phyloP scores from a whole-genome alignment of 2,888 invertebrate species.

The Lithophane semibrunnea region DNA sequence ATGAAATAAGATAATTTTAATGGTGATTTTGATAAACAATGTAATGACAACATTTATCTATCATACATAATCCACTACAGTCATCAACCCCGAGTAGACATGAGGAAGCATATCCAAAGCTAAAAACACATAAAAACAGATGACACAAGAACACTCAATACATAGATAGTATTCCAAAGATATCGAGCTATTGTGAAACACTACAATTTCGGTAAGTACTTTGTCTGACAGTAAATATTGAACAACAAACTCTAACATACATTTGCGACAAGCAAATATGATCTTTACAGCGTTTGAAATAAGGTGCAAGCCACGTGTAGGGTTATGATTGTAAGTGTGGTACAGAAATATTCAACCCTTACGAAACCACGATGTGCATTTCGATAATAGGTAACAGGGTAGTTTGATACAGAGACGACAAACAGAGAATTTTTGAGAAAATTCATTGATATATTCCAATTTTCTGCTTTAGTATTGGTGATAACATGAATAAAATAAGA shows the following conservation, averaged over 20 bases:
- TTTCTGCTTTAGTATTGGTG: neutral
- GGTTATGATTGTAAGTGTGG: constrained; percentile 62
- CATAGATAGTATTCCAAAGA: constrained; percentile 25
- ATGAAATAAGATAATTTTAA: no score
- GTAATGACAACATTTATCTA: no score
- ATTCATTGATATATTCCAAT: neutral
- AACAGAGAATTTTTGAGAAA: no score
- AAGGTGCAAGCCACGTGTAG: constrained; percentile 37
- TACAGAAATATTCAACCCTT: constrained; percentile 85
- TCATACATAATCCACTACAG: no score
- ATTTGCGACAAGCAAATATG: neutral
- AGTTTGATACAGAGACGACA: constrained; percentile 62
- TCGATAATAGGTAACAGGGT: constrained; percentile 85
- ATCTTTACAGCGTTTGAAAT: constrained; percentile 49
- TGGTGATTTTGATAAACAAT: no score
- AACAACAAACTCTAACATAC: constrained; percentile 23
- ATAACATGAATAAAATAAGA: no score
- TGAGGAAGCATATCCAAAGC: neutral
- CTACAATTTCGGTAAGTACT: constrained; percentile 59
- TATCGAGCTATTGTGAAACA: constrained; percentile 52
- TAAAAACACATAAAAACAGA: constrained; percentile 40
- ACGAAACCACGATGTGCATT: constrained; percentile 87
- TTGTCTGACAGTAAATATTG: constrained; percentile 49
- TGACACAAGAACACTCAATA: constrained; percentile 24
- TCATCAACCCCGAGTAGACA: neutral